Conservation (phyloP, 2,113 vertebrate genomes). For the Campylomormyrus numenius region DNA sequence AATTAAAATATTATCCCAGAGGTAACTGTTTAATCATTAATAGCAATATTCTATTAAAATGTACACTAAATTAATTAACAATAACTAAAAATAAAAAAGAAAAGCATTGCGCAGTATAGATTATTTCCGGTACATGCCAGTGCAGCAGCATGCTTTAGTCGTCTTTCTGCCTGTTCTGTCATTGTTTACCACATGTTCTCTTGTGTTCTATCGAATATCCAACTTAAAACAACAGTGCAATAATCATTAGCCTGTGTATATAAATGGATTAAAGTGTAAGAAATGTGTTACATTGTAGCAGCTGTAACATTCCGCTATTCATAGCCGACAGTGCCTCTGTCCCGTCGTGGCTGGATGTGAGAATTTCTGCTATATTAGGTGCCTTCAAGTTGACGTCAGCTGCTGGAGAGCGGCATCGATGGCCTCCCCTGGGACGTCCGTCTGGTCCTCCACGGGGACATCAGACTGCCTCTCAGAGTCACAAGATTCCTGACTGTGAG, state of each 20-base stretch:
- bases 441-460: neutral
- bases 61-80: too few relatives aligned
- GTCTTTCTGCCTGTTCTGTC: neutral
- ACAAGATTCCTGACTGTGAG: neutral
- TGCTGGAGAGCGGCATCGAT: neutral
- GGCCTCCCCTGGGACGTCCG: neutral
- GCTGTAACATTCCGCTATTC: neutral
- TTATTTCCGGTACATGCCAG: neutral
- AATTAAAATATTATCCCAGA: too few relatives aligned
- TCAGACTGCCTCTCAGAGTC: neutral
- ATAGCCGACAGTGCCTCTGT: neutral
- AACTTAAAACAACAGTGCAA: neutral
- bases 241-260: neutral
- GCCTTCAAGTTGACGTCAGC: neutral
- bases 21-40: too few relatives aligned
- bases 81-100: too few relatives aligned
- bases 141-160: too few relatives aligned
- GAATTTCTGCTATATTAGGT: neutral
- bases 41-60: too few relatives aligned
- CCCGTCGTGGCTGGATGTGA: neutral
- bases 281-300: neutral
- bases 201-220: neutral
- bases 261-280: neutral
- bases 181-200: neutral
- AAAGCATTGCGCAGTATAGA: neutral